A percentile compares a stretch with the other conserved stretches of the same genome.
These are phyloP conservation scores for Heterodera schachtii DNA, from an alignment of 1,140 invertebrate species.

Conservation along the genomic window DNA sequence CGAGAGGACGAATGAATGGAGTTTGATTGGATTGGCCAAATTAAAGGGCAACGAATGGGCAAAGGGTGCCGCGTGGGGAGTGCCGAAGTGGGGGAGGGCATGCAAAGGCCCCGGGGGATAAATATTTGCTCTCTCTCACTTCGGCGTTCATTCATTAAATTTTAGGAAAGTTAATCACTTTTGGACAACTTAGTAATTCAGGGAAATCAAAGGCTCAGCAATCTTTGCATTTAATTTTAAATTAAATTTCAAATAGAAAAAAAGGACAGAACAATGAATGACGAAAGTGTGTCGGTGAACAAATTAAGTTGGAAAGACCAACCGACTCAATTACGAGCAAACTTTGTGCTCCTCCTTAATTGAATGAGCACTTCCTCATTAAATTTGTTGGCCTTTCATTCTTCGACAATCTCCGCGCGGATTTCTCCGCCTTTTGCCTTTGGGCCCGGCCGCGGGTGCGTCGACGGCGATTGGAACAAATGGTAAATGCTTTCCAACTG, in stretches of 20 bases:
- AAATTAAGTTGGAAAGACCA: no score
- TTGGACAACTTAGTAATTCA: not conserved
- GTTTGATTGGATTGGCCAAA: constrained; percentile 14
- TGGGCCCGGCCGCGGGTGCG: constrained; percentile 14
- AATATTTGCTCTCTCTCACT: not conserved
- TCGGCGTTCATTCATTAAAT: not conserved
- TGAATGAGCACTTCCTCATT: not conserved
- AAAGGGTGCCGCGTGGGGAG: not conserved
- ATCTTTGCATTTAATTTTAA: no score
- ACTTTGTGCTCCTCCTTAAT: not conserved
- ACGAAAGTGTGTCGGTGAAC: no score
- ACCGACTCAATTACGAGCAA: no score
- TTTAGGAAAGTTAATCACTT: not conserved
- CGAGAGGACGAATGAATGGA: not conserved
- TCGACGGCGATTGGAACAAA: not conserved
- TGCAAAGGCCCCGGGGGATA: not conserved
- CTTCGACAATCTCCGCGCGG: not conserved
- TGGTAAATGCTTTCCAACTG: constrained; percentile 17
- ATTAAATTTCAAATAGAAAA: no score
- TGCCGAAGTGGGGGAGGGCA: not conserved
- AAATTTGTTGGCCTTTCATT: not conserved
- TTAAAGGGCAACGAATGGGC: not conserved
- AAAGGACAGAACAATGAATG: no score
- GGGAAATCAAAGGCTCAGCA: no score
- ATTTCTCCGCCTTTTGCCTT: constrained; percentile 13